phyloP scores from a whole-genome alignment of 2,888 invertebrate species.

The Nephrotoma appendiculata region DNA sequence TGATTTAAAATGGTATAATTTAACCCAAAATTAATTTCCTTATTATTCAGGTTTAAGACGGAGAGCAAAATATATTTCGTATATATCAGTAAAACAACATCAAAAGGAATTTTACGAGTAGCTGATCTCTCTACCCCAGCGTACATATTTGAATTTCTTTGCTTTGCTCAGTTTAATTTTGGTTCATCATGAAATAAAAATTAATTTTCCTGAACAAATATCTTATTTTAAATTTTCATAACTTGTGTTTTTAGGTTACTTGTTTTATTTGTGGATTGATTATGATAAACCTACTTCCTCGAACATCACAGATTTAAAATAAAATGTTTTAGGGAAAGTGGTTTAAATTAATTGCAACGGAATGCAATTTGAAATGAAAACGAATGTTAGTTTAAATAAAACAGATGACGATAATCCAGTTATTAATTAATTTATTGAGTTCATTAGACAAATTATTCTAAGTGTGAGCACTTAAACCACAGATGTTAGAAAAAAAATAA shows the following conservation, averaged over 20 bases:
- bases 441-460: too few relatives aligned
- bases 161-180: neutral
- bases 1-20: neutral
- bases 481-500: too few relatives aligned
- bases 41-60: neutral
- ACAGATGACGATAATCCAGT: too few relatives aligned
- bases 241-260: neutral
- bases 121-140: neutral
- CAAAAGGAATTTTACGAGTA: neutral
- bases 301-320: neutral
- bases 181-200: constrained; percentile 1
- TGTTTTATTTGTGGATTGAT: neutral
- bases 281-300: neutral
- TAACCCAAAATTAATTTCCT: neutral
- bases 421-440: too few relatives aligned
- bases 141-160: neutral
- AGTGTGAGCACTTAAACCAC: too few relatives aligned
- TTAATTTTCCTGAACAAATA: constrained; percentile 2
- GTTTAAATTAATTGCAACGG: neutral
- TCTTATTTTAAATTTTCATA: neutral
- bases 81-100: neutral
- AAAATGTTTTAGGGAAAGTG: neutral
- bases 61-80: neutral
- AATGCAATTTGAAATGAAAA: neutral
- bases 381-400: neutral